Evolutionary conservation across 92 coral and sea anemone genomes (phyloP).

Genomic region (Paramuricea clavata): DNA sequence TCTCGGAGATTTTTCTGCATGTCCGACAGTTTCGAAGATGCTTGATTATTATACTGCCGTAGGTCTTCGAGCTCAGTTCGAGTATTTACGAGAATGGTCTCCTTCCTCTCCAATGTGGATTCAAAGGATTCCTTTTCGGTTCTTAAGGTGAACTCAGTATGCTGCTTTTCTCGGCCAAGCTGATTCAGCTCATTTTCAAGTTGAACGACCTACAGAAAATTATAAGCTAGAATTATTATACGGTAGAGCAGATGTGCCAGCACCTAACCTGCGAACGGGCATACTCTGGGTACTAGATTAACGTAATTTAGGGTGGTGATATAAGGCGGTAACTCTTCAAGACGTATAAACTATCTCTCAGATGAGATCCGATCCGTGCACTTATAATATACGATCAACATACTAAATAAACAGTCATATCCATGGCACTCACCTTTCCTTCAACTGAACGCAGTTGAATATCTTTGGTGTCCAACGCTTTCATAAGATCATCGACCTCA

Average conservation of each 20-base stretch:
- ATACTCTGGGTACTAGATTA: too few species aligned
- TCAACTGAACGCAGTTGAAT: slow-evolving; percentile 35
- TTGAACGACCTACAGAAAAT: not conserved
- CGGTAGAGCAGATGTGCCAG: too few species aligned
- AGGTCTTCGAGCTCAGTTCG: slow-evolving; percentile 28
- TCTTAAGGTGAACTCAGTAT: slow-evolving; percentile 4
- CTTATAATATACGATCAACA: too few species aligned
- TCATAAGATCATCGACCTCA: slow-evolving; percentile 43
- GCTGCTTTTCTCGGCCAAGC: slow-evolving; percentile 33
- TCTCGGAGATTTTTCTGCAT: slow-evolving; percentile 39
- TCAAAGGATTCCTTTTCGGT: slow-evolving; percentile 39
- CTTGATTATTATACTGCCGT: slow-evolving; percentile 40
- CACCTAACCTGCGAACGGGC: too few species aligned
- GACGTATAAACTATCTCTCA: too few species aligned
- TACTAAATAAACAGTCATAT: too few species aligned
- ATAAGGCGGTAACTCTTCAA: not conserved
- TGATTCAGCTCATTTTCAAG: slow-evolving; percentile 34
- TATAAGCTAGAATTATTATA: too few species aligned
- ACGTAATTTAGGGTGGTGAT: not conserved
- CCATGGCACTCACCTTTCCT: slow-evolving; percentile 13
- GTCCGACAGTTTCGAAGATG: slow-evolving; percentile 40
- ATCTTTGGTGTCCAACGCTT: slow-evolving; percentile 34
- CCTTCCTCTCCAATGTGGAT: slow-evolving; percentile 30
- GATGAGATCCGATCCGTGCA: too few species aligned
- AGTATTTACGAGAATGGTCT: slow-evolving; percentile 28